Evolutionary conservation across 2,113 vertebrate species (phyloP), one percentile per base, ranked within the genome.

Genomic region (Pseudonaja textilis): DNA sequence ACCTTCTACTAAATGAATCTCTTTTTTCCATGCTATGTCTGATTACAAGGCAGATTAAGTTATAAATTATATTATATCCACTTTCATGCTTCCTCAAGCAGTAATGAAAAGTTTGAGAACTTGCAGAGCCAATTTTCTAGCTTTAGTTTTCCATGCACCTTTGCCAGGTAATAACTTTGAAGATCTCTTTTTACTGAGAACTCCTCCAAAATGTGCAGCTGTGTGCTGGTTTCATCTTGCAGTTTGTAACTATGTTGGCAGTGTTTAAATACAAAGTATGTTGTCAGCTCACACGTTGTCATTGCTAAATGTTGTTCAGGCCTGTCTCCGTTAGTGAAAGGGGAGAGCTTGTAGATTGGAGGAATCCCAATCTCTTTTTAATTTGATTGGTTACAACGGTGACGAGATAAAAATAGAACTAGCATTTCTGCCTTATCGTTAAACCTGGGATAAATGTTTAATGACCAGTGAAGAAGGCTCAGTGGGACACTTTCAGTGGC

Each of bases 221-320:
- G 97, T 94, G 96, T 96, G 94, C 95, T 85, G 98, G 98, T 98
- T 98, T 98, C 97, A 93, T 98, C 97, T 98, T 98, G 98, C 96
- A 97, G 95, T 97, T 95, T 90, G 95, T 96, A 97, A 97, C 91
- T 55, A 85, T 93, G 90, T 94, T 98, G 98, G 97, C 97, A 98
- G 91, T 93, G 89, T 95, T 96, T 91, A 94, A 97, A 94, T 85
- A 47, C 92, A 94, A 97, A 96, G 96, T 96, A 96, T 97, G 97
- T 97, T 96, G 87, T 95, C 87, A 12, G 97, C 97, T 97, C 95
- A 96, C 98, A 97, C 47, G 55, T 94, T 94, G 52, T 87, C 74
- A 47, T 93, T 97, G 96, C 97, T 95, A 88, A 85, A 93, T 94
- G 94, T 94, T 97, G 95, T 97, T 93, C 93, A 92, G 95, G 93